Percentiles rank a stretch among this genome's conserved stretches.
Evolutionary conservation across 30 jellyfish, hydroid and myxozoan genomes (phyloP).

Genomic region (Nemopilema nomurai): DNA sequence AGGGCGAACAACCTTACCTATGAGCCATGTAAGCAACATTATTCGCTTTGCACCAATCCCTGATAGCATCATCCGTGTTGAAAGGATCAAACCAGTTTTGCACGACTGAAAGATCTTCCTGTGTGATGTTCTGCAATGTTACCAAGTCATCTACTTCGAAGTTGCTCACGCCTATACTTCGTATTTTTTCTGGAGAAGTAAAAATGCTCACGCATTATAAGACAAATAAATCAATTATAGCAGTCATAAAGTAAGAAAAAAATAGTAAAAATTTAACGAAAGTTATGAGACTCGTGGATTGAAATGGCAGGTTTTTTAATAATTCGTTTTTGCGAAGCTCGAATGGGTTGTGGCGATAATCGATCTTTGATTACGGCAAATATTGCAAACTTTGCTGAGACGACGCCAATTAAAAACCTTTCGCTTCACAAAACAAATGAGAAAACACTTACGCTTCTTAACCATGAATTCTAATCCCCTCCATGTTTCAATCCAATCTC

Average conservation of each 20-base stretch:
- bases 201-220: too few relatives aligned
- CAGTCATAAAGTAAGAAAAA: too few relatives aligned
- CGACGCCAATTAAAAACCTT: background rate
- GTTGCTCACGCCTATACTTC: constrained; percentile 79
- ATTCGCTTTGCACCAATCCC: constrained; percentile 69
- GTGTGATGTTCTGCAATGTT: constrained; percentile 23
- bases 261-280: too few relatives aligned
- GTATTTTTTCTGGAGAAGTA: constrained; percentile 52
- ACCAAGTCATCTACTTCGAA: constrained; percentile 61
- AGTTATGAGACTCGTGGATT: too few relatives aligned
- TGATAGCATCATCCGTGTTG: constrained; percentile 61
- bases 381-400: background rate
- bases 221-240: too few relatives aligned
- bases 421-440: too few relatives aligned
- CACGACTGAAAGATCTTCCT: constrained; percentile 42
- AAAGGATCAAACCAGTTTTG: constrained; percentile 79
- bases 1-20: constrained; percentile 36
- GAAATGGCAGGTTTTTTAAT: too few relatives aligned
- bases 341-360: background rate
- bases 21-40: constrained; percentile 70
- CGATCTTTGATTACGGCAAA: background rate
- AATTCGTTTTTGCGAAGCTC: too few relatives aligned
- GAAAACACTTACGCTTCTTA: constrained; percentile 35
- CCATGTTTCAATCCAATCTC: constrained; percentile 82
- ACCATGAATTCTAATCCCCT: constrained; percentile 68